Evolutionary conservation across 92 coral and sea anemone genomes (phyloP), one percentile per base, ranked within the genome.

Genomic region (Actinernus sp.): DNA sequence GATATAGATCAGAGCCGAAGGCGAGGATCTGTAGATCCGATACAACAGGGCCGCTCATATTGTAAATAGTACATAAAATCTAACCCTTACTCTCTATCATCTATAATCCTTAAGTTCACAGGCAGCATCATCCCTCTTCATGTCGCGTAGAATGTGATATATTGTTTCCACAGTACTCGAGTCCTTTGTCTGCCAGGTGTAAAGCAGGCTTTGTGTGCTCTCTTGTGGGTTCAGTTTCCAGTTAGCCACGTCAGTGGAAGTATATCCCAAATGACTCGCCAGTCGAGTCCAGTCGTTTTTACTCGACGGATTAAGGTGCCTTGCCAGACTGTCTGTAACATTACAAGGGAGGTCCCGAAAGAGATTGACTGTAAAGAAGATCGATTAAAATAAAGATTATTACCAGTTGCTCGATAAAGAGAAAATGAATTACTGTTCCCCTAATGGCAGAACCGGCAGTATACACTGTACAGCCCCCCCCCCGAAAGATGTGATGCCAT

Each of bases 91-190:
- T n/a, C n/a, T n/a, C n/a, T 17, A 27, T 58, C 20, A 58, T 16
- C 25, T 26, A 8, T 8, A 38, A 2, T 8, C 40, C 6, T 57
- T 62, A 31, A 85, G 49, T 1, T 63, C 1, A 0, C 11, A 31
- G 0, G 66, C 63, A 1, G 86, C 86, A 44, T 78, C 91, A 27
- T 85, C 73, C 49, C 86, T 31, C 0, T 10, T 28, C 1, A 85
- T 68, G 16, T 41, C 1, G 11, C 30, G 28, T 3, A 85, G 44
- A 16, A 10, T 36, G 1, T 11, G 2, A 36, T 85, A 65, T 18
- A 85, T 38, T 5, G 5, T 12, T n/a, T 26, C 76, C 0, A 64
- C 60, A 0, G 86, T 85, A n/a, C 86, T 49, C 2, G 26, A 34
- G 1, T 31, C 51, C 0, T 32, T 1, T 4, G 66, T 54, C 4